Base-by-base conservation (phyloP, 1,140 invertebrate genomes). In the Drosophila gunungcola region DNA sequence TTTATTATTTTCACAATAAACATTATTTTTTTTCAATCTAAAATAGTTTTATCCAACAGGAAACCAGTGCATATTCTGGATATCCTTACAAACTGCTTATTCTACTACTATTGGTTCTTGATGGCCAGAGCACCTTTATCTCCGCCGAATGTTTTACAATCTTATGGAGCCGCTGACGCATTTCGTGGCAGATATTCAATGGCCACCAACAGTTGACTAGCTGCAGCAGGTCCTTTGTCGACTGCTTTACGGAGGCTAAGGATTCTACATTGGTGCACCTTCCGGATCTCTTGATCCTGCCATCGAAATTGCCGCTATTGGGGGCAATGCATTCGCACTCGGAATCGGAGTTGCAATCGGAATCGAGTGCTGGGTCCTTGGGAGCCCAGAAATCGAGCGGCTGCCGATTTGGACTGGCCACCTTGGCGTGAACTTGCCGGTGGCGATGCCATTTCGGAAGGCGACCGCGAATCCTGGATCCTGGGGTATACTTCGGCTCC, bases 351-450 rank as follows among this genome's bases (percentile, higher is more conserved):
- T 48, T 25, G 46, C 11, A 32, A 32, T 49, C 3, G n/a, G 12
- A 48, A 29, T 27, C 43, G 13, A 9, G 42, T 10, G 11, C 9
- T 38, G 36, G 36, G 36, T 10, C 3, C 6, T 6, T 21, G 42
- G 42, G 13, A 9, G 7, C 13, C 42, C 42, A 25, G 43, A 21
- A 46, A 3, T 46, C 43, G 43, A 25, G 43, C 11, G 21, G 3
- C 43, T 46, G 3, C 43, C 43, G 43, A 46, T 46, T 46, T 46
- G 43, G 21, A 10, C 21, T 46, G 43, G 43, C 43, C 43, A 46
- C 43, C 43, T 21, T 21, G 16, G 21, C 43, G 7, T 25, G 42
- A 6, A 43, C 9, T 10, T 29, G 25, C 5, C 25, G 45, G 21
- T 27, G 25, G 46, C 46, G 46, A 49, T n/a, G 46, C 27, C 12